phyloP scores from a whole-genome alignment of 2,888 invertebrate species.

The Lithophane ornitopus region DNA sequence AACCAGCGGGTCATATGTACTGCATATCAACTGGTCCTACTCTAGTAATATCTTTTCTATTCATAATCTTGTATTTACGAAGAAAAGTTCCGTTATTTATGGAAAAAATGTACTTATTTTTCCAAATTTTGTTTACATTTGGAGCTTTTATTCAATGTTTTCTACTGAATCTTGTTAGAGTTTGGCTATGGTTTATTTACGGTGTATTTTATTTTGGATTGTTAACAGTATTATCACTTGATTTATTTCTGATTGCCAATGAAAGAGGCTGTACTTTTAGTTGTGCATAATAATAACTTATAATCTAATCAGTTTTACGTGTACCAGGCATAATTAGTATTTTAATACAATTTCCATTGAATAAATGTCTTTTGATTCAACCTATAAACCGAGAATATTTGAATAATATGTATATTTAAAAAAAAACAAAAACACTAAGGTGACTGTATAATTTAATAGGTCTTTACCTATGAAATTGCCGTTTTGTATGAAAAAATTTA shows the following conservation, averaged over 20 bases:
- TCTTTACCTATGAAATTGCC: too few relatives aligned
- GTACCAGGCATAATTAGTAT: conserved; percentile 57
- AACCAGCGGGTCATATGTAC: conserved; percentile 87
- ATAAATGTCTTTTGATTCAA: conserved; percentile 61
- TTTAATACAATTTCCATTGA: conserved; percentile 56
- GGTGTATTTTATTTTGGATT: conserved; percentile 85
- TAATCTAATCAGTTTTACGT: conserved; percentile 55
- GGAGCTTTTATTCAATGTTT: conserved; percentile 88
- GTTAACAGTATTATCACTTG: conserved; percentile 81
- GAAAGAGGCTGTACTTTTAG: conserved; percentile 89
- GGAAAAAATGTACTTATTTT: conserved; percentile 89
- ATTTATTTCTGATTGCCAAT: conserved; percentile 87
- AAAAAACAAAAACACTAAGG: background rate
- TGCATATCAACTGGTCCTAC: conserved; percentile 88
- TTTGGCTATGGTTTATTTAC: conserved; percentile 86
- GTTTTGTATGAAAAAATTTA: too few relatives aligned
- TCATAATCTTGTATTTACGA: conserved; percentile 84
- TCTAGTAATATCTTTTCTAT: conserved; percentile 84
- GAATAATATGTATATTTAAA: background rate
- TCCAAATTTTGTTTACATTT: conserved; percentile 88
- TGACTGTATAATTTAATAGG: background rate
- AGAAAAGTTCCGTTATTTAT: conserved; percentile 86
- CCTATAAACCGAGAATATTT: background rate
- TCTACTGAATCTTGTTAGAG: conserved; percentile 82
- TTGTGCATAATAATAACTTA: conserved; percentile 77